Conservation (phyloP, 23 tunicate species). For the Styela clava region DNA sequence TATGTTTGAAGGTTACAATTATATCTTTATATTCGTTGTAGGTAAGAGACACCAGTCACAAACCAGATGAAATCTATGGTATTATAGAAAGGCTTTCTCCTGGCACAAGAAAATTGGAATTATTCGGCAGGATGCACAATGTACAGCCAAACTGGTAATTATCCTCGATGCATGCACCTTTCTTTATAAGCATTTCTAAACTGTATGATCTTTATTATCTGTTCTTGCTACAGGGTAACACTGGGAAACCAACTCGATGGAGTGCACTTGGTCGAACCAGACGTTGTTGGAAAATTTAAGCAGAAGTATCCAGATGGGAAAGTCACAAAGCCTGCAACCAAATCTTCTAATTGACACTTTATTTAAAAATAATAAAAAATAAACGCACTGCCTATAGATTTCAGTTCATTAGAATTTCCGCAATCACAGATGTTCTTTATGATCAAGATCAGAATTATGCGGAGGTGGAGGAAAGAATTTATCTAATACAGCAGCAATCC, state of each 20-base stretch:
- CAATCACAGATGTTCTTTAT: too few species aligned
- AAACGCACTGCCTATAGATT: not conserved
- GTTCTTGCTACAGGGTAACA: conserved; percentile 57
- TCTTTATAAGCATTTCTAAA: not conserved
- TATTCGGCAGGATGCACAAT: conserved; percentile 97
- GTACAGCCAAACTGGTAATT: conserved; percentile 87
- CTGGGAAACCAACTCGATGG: conserved; percentile 99
- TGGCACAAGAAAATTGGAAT: conserved; percentile 92
- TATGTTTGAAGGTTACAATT: too few species aligned
- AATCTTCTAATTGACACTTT: not conserved
- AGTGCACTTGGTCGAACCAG: conserved; percentile 85
- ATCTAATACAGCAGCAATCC: too few species aligned
- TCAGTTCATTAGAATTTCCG: too few species aligned
- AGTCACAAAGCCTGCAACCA: conserved; percentile 63
- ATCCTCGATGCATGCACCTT: not conserved
- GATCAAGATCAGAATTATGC: too few species aligned
- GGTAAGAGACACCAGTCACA: conserved; percentile 96
- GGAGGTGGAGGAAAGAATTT: too few species aligned
- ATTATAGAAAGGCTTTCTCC: conserved; percentile 96
- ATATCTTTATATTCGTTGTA: too few species aligned
- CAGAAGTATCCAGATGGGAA: conserved; percentile 91
- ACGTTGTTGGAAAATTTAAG: conserved; percentile 72
- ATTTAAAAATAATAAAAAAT: too few species aligned
- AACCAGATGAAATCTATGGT: conserved; percentile 99
- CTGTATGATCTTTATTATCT: too few species aligned